Evolutionary conservation across 1,140 invertebrate genomes (phyloP), one percentile per base, ranked within the genome.

Genomic region (Tetranychus urticae): DNA sequence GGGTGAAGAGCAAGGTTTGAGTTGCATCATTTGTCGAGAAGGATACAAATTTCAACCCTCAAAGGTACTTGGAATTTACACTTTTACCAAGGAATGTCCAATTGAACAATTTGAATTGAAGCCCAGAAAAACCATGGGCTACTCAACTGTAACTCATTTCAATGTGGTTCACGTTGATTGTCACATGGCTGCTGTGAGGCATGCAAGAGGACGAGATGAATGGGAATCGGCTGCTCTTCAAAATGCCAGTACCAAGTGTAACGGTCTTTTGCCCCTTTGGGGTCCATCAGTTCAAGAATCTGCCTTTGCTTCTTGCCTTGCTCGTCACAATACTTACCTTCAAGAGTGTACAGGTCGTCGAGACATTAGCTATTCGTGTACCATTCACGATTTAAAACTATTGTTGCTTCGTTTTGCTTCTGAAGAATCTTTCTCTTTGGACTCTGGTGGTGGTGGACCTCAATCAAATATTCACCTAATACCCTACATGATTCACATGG

Each of bases 151-250:
- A 3, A 92, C 89, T 3, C 92, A 97, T 76, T 97, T 97, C 74
- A 97, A 97, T 74, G 83, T 97, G 12, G 89, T 98, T 3, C 93
- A 98, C 74, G 83, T 96, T 12, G 91, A 97, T 70, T 98, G 93
- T 71, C 92, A 98, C 72, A 89, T 91, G 78, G 88, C 88, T 10
- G 92, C 92, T 56, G 91, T 97, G 45, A 77, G 79, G 67, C 74
- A 82, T 66, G 81, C 82, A 3, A 70, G 82, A 64, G 78, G 79
- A 46, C 76, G 92, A 61, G 91, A 97, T 68, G 92, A 97, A 74
- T 97, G 92, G 93, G 92, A 97, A 71, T 90, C 87, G 62, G 92
- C 93, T 0, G 88, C 90, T 3, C 75, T 97, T 50, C 92, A 97
- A 73, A 98, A 97, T 74, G 90, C 90, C 0, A 97, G 94, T 68